Evolutionary conservation across 2,888 invertebrate species (phyloP), one percentile per base, ranked within the genome.

Genomic region (Steinernema hermaphroditum): DNA sequence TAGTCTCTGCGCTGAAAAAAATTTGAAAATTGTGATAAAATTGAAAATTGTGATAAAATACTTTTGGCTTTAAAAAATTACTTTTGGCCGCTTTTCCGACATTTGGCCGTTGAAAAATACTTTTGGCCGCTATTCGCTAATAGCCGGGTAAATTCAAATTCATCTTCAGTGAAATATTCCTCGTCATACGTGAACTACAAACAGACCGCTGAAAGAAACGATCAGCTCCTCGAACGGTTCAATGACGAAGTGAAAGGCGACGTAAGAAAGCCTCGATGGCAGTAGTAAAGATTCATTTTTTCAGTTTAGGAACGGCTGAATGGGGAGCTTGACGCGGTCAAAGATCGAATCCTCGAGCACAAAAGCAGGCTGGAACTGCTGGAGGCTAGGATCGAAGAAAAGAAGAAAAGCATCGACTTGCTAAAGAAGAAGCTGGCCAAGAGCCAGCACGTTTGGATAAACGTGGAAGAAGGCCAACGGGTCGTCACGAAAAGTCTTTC

Each of bases 81-180:
- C n/a, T n/a, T n/a, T n/a, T n/a, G n/a, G n/a, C n/a, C n/a, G n/a
- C n/a, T n/a, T n/a, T n/a, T n/a, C n/a, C n/a, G n/a, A n/a, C n/a
- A n/a, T n/a, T n/a, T n/a, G n/a, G n/a, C n/a, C n/a, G n/a, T n/a
- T n/a, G n/a, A n/a, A n/a, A n/a, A n/a, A n/a, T n/a, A n/a, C n/a
- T n/a, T n/a, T n/a, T n/a, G n/a, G n/a, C n/a, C n/a, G n/a, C n/a
- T n/a, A n/a, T n/a, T n/a, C n/a, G n/a, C n/a, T n/a, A n/a, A n/a
- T n/a, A n/a, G n/a, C n/a, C n/a, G n/a, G n/a, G n/a, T n/a, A n/a
- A n/a, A n/a, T n/a, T n/a, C n/a, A n/a, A n/a, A n/a, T n/a, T n/a
- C n/a, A n/a, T 32, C 27, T 62, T 6, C 62, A 62, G 62, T 62
- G 12, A 62, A 62, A 14, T 62, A 62, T 19, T 62, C 62, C 62